Percentiles rank a stretch among this genome's conserved stretches.
These are phyloP conservation scores for Cerceris rybyensis DNA, from an alignment of 2,888 invertebrate species.

Conservation along the genomic window DNA sequence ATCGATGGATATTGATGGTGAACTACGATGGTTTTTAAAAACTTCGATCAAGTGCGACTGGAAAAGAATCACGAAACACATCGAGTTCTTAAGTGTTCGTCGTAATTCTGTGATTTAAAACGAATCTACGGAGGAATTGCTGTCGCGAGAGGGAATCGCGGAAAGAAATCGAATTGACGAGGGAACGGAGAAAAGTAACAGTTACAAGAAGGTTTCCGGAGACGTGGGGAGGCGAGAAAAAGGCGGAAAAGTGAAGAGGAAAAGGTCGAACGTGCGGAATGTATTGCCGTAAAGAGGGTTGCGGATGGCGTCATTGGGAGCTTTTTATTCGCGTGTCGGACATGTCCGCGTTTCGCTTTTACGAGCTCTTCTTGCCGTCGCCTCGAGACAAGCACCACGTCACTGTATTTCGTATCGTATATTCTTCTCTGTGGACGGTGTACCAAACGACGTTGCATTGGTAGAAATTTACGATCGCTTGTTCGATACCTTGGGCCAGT, in stretches of 20 bases:
- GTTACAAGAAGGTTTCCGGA: conserved; percentile 13
- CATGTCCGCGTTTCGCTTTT: conserved; percentile 67
- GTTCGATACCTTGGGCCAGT: conserved; percentile 30
- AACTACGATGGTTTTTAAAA: neutral
- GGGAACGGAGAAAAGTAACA: conserved; percentile 18
- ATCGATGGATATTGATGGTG: too few relatives aligned
- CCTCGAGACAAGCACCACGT: conserved; percentile 40
- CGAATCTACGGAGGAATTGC: neutral
- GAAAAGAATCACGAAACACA: conserved; percentile 4
- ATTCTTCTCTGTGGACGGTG: conserved; percentile 13
- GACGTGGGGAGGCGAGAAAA: conserved; percentile 17
- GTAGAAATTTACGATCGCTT: conserved; percentile 33
- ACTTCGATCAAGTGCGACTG: neutral
- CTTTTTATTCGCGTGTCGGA: conserved; percentile 68
- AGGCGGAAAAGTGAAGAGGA: conserved; percentile 34
- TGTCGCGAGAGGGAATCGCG: too few relatives aligned
- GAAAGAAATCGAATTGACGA: conserved; percentile 25
- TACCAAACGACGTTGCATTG: conserved; percentile 8
- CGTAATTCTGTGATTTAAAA: conserved; percentile 27
- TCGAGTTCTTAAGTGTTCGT: conserved; percentile 30
- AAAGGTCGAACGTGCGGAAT: conserved; percentile 40
- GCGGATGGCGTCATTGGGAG: conserved; percentile 69
- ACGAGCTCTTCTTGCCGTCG: conserved; percentile 64
- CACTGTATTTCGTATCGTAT: conserved; percentile 32
- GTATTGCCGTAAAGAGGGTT: conserved; percentile 69